phyloP scores from a whole-genome alignment of 2,888 invertebrate species.

The Cryptops parisi region DNA sequence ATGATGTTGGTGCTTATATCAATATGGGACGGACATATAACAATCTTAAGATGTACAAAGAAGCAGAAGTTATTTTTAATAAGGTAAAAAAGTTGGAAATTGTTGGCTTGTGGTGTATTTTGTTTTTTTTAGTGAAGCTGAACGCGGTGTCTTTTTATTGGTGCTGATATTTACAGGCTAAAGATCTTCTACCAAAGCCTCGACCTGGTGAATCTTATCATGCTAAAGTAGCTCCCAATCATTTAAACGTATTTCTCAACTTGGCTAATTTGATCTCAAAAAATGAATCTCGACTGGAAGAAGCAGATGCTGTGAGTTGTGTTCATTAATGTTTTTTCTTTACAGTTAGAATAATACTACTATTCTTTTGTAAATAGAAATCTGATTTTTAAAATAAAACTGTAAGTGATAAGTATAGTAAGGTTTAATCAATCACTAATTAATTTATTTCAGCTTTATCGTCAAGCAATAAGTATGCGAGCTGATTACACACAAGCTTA shows the following conservation, averaged over 20 bases:
- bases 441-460: constrained; percentile 46
- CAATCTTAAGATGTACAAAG: constrained; percentile 68
- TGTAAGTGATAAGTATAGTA: too few species aligned
- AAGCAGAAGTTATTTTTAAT: constrained; percentile 85
- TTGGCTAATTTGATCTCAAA: constrained; percentile 86
- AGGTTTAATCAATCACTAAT: too few species aligned
- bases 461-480: constrained; percentile 94
- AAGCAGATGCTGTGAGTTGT: constrained; percentile 59
- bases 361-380: too few species aligned
- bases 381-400: too few species aligned
- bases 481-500: constrained; percentile 93
- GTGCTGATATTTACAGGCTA: too few species aligned
- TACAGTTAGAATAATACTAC: constrained; percentile 5
- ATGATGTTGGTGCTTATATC: constrained; percentile 93
- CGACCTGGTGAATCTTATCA: constrained; percentile 91
- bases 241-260: constrained; percentile 89
- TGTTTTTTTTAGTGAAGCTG: too few species aligned
- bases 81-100: constrained; percentile 40
- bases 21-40: constrained; percentile 93
- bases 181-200: constrained; percentile 73
- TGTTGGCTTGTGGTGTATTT: too few species aligned
- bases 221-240: constrained; percentile 87
- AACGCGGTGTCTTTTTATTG: too few species aligned
- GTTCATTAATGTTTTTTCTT: not conserved
- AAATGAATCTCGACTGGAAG: constrained; percentile 77